Evolutionary conservation across 2,888 invertebrate genomes (phyloP).

Genomic region (Meiosimyza platycephala): DNA sequence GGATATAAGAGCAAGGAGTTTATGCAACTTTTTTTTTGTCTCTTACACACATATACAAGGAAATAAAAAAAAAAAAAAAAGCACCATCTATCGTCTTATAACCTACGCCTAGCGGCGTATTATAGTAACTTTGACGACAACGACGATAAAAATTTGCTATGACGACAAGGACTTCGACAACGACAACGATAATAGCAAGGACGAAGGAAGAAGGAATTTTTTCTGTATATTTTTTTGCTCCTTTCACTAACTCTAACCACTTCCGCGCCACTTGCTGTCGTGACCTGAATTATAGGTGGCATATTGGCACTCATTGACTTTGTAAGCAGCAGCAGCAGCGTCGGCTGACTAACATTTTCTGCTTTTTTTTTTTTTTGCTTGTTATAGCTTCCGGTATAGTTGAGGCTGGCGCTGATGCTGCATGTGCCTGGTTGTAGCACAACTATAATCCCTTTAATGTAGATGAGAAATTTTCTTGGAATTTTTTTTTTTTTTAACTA

Average conservation of each 20-base stretch:
- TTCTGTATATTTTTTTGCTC: too few species aligned
- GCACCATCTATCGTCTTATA: not conserved
- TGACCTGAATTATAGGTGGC: constrained; percentile 63
- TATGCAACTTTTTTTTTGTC: not conserved
- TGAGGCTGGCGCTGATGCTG: not conserved
- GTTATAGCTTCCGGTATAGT: constrained; percentile 26
- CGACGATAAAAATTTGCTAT: too few species aligned
- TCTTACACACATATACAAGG: not conserved
- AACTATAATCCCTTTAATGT: constrained; percentile 23
- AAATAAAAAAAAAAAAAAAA: not conserved
- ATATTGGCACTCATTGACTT: constrained; percentile 63
- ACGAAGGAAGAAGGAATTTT: too few species aligned
- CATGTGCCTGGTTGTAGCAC: not conserved
- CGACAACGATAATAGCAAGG: not conserved
- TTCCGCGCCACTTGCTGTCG: constrained; percentile 38
- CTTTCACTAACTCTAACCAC: not conserved
- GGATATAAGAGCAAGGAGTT: constrained; percentile 1
- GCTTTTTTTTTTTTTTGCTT: not conserved
- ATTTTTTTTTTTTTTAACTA: not conserved
- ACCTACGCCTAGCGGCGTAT: constrained; percentile 14
- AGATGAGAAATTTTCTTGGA: constrained; percentile 29
- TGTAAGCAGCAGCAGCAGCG: constrained; percentile 45
- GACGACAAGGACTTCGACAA: not conserved
- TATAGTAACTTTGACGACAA: constrained; percentile 1
- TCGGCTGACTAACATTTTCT: not conserved